phyloP scores from a whole-genome alignment of 2,888 invertebrate species.

The Hymenopus coronatus region DNA sequence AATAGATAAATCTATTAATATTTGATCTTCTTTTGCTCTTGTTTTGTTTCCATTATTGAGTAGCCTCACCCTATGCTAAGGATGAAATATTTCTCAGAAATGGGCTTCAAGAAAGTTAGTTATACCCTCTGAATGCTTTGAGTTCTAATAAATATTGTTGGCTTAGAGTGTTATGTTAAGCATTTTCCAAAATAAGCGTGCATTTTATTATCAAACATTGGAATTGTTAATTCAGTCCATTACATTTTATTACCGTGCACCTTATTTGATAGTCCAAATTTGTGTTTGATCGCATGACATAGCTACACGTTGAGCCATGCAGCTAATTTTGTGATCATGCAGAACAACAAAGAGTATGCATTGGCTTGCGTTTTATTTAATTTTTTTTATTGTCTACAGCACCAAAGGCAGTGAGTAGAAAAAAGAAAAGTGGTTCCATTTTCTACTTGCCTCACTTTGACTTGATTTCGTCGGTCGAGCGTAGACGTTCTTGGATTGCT shows the following conservation, averaged over 20 bases:
- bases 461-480: slow-evolving; percentile 33
- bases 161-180: background rate
- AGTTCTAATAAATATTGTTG: too few species aligned
- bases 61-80: background rate
- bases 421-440: background rate
- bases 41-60: background rate
- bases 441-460: slow-evolving; percentile 35
- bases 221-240: background rate
- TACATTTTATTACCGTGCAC: background rate
- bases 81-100: background rate
- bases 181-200: background rate
- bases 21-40: too few species aligned
- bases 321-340: background rate
- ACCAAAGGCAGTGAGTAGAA: slow-evolving; percentile 19
- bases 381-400: background rate
- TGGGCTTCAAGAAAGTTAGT: too few species aligned
- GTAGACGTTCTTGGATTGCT: slow-evolving; percentile 24
- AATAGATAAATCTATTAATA: too few species aligned
- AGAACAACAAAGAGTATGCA: background rate
- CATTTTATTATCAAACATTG: background rate
- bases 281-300: background rate
- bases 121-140: too few species aligned
- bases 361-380: background rate
- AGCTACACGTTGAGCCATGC: background rate
- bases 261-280: background rate